Evolutionary conservation across 2,888 invertebrate genomes (phyloP), one percentile per base, ranked within the genome.

Genomic region (Steromphala cineraria): DNA sequence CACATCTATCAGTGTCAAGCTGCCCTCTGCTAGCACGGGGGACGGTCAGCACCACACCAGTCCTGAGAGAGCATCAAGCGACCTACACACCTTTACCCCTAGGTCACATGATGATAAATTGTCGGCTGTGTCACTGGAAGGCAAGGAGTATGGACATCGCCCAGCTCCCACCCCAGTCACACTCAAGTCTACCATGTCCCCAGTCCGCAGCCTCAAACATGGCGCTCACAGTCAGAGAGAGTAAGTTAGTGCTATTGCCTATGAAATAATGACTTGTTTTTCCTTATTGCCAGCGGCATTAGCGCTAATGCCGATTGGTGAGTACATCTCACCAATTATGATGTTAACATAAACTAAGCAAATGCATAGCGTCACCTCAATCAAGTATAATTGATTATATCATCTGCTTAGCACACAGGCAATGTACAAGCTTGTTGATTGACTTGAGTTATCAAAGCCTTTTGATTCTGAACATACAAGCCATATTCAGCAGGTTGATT

Each of bases 1-100:
- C 76, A 89, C 90, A 8, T 90, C 91, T 0, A 91, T 91, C 55
- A 90, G 83, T 85, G 90, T 91, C 13, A 91, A 90, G 82, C 80
- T 91, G 24, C 91, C 91, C 13, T 88, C 89, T 52, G 89, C 88
- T 13, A 85, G 83, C 53, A 75, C 80, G 53, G 80, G 79, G 10
- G 87, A 87, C 80, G 67, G 76, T 19, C 56, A 83, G 83, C 46
- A 84, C 82, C 3, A 80, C 77, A 53, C 83, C 81, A 31, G 80
- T 79, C 76, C 83, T 84, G 78, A 80, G 67, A 53, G 78, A 76
- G 75, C 75, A 19, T 67, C 55, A 3, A 74, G 36, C 21, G n/a
- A 19, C 21, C 19, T 40, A 13, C 17, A 31, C 36, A 75, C 56
- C 19, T 31, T 67, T 31, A 75, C 80, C 36, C 75, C 80, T 24